Conservation (phyloP, 2,797 vertebrate species). For the Bradypodion ventrale region DNA sequence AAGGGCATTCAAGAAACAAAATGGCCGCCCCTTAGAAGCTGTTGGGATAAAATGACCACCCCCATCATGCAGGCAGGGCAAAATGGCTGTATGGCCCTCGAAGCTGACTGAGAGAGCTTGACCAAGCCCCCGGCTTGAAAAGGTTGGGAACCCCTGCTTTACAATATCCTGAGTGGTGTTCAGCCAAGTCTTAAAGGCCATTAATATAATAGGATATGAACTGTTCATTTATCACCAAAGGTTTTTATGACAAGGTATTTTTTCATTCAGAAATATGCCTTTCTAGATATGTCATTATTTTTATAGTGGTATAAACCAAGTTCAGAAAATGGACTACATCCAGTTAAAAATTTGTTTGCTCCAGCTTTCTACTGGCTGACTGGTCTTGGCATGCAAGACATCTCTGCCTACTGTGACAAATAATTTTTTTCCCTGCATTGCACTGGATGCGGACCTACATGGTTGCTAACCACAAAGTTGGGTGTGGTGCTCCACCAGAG, state of each 20-base stretch:
- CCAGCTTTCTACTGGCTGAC: neutral
- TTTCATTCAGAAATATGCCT: neutral
- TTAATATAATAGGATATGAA: neutral
- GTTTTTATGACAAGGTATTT: neutral
- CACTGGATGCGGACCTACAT: neutral
- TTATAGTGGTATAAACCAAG: neutral
- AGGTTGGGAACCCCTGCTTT: too few relatives aligned
- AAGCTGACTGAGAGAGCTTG: too few relatives aligned
- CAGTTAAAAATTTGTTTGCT: neutral
- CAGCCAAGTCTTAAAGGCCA: neutral
- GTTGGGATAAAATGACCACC: too few relatives aligned
- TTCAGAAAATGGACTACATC: neutral
- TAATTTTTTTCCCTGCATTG: neutral
- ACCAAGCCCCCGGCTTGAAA: too few relatives aligned
- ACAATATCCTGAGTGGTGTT: neutral
- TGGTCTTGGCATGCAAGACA: neutral
- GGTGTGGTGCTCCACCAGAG: neutral
- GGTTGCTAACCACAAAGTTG: neutral
- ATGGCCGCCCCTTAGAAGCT: too few relatives aligned
- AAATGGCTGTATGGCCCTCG: too few relatives aligned
- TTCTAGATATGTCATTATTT: slow-evolving; percentile 5
- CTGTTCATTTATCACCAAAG: neutral
- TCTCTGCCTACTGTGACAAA: neutral
- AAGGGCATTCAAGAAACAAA: too few relatives aligned
- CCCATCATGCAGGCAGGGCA: too few relatives aligned